Base-by-base conservation (phyloP, 2,113 vertebrate genomes). In the Syngnathus typhle region DNA sequence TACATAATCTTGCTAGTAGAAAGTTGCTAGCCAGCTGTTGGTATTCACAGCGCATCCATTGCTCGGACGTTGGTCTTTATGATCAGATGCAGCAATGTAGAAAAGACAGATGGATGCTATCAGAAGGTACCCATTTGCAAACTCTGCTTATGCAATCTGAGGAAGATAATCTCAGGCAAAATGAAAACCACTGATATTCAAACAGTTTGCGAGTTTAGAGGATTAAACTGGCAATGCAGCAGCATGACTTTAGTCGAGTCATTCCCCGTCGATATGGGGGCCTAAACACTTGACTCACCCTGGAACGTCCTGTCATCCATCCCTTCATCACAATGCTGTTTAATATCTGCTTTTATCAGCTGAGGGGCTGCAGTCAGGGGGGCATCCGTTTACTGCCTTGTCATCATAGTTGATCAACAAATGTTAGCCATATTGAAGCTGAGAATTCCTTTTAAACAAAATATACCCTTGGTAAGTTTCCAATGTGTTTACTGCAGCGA, bases 171-270 rank as follows among this genome's bases (percentile, higher is more conserved):
- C 49, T 63, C 3, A 47, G 58, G 11, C 38, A 13, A 36, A 62
- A 23, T 37, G 55, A 59, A 62, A n/a, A 52, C 6, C 37, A 44
- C 15, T 18, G 10, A 36, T 32, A 72, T 4, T 65, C 60, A 32
- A 19, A 39, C 67, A 73, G 19, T 47, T 51, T 15, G 16, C 21
- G 18, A 19, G 55, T 27, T 39, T 32, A 4, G 2, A 13, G 15
- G 12, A 41, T 47, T 47, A 21, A 52, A 19, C 19, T 21, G 49
- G 19, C 7, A 7, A 65, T 27, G 61, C 64, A 76, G 63, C 37
- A 55, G 23, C 47, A 0, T 77, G 65, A 56, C 69, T 84, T 81
- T 78, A 65, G 82, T 82, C 58, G 73, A 86, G 84, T 88, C 86
- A 85, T 82, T 65, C 69, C 64, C 18, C 52, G 65, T 44, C 1